Conservation (phyloP, 2,797 vertebrate species). For the Danio jaintianensis region DNA sequence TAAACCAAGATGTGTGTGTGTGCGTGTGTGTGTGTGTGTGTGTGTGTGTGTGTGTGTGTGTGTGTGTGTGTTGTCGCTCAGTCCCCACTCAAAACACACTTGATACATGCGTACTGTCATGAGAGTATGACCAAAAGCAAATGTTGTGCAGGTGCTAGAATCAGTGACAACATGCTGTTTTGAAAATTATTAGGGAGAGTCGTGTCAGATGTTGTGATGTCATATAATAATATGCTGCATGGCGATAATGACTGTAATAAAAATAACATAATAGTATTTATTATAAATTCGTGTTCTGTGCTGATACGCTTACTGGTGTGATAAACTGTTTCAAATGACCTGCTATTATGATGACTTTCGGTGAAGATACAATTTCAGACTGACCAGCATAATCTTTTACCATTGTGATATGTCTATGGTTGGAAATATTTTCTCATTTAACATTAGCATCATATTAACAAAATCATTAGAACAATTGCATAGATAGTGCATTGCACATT, state of each 20-base stretch:
- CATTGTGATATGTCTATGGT: not conserved
- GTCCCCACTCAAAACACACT: constrained; percentile 67
- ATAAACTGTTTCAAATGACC: not conserved
- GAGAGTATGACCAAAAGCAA: constrained; percentile 24
- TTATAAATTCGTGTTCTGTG: not conserved
- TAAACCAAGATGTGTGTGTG: constrained; percentile 59
- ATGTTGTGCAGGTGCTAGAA: not conserved
- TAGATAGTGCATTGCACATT: too few species aligned
- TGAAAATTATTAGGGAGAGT: not conserved
- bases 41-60: constrained; percentile 58
- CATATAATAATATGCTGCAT: not conserved
- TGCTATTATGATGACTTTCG: too few species aligned
- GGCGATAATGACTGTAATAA: not conserved
- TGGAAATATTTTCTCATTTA: not conserved
- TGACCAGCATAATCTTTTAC: not conserved
- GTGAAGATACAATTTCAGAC: not conserved
- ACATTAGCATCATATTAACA: too few species aligned
- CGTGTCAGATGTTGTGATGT: not conserved
- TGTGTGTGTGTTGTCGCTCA: constrained; percentile 75
- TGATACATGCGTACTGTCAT: constrained; percentile 52
- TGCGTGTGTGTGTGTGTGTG: constrained; percentile 68
- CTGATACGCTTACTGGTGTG: not conserved
- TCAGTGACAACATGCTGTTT: constrained; percentile 47
- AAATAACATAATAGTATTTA: not conserved
- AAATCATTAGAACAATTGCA: too few species aligned